These are phyloP conservation scores for Augochlorella aurata DNA, from an alignment of 2,888 invertebrate genomes.

Conservation along the genomic window DNA sequence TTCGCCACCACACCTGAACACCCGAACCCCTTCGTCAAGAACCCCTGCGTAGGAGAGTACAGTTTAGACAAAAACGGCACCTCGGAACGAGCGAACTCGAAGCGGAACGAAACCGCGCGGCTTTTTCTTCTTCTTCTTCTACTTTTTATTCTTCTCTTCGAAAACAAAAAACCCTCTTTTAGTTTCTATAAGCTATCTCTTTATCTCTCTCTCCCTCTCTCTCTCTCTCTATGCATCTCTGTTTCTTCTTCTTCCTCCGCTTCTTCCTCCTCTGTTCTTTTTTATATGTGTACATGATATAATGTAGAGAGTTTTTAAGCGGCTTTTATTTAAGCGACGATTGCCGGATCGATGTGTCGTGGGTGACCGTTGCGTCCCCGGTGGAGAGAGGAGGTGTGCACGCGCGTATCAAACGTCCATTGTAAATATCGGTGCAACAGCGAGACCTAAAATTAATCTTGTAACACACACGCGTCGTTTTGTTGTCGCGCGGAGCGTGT, in stretches of 20 bases:
- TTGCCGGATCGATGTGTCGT: conserved; percentile 59
- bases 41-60: not conserved
- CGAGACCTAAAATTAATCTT: conserved; percentile 74
- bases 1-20: not conserved
- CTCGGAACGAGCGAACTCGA: conserved; percentile 53
- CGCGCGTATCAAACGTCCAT: conserved; percentile 76
- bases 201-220: conserved; percentile 35
- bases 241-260: not conserved
- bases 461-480: conserved; percentile 25
- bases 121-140: not conserved
- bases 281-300: conserved; percentile 29
- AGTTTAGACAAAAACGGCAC: conserved; percentile 47
- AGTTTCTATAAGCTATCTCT: conserved; percentile 44
- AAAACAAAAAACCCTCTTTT: conserved; percentile 58
- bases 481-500: conserved; percentile 71
- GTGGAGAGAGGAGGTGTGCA: conserved; percentile 52
- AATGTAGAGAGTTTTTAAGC: conserved; percentile 74
- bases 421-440: conserved; percentile 80
- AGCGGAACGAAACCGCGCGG: conserved; percentile 7
- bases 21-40: not conserved
- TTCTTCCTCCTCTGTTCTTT: conserved; percentile 9
- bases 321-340: conserved; percentile 71
- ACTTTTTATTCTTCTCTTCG: not conserved
- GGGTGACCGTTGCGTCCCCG: conserved; percentile 65
- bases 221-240: conserved; percentile 21